These are phyloP conservation scores for Sycophila texana DNA, from an alignment of 2,888 invertebrate genomes.

Conservation along the genomic window DNA sequence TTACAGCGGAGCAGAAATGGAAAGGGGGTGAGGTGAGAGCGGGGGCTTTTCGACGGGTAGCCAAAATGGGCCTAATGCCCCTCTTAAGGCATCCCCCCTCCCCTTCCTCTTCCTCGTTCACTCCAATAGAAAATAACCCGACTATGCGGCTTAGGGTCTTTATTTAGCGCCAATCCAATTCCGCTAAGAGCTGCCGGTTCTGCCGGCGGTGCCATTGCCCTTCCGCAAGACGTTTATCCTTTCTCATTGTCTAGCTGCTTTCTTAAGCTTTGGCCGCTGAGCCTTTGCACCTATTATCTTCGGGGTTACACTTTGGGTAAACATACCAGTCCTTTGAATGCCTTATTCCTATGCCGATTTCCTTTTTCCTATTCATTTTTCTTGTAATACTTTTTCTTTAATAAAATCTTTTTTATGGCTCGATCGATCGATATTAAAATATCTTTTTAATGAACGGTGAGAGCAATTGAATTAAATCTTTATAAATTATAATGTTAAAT, in stretches of 20 bases:
- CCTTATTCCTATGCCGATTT: neutral
- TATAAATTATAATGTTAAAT: too few relatives aligned
- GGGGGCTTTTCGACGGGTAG: slow-evolving; percentile 63
- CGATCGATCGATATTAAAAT: too few relatives aligned
- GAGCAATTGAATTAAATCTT: too few relatives aligned
- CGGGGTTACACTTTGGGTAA: neutral
- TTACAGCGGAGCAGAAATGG: slow-evolving; percentile 22
- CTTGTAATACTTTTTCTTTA: too few relatives aligned
- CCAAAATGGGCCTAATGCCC: slow-evolving; percentile 73
- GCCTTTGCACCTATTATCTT: slow-evolving; percentile 2
- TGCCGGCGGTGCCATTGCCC: neutral
- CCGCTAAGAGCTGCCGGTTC: slow-evolving; percentile 57
- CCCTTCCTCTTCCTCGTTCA: neutral
- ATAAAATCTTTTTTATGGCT: too few relatives aligned
- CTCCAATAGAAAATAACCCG: slow-evolving; percentile 68
- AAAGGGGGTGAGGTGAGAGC: slow-evolving; percentile 58
- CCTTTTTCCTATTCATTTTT: too few relatives aligned
- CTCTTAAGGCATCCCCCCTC: slow-evolving; percentile 61
- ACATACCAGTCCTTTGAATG: neutral
- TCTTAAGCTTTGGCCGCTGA: neutral
- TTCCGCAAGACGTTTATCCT: slow-evolving; percentile 33
- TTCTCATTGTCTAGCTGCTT: slow-evolving; percentile 26
- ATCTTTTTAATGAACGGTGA: too few relatives aligned
- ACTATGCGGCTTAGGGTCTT: slow-evolving; percentile 63
- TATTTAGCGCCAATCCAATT: slow-evolving; percentile 66